Evolutionary conservation across 2,888 invertebrate species (phyloP), one percentile per base, ranked within the genome.

Genomic region (Sabatieria punctata): DNA sequence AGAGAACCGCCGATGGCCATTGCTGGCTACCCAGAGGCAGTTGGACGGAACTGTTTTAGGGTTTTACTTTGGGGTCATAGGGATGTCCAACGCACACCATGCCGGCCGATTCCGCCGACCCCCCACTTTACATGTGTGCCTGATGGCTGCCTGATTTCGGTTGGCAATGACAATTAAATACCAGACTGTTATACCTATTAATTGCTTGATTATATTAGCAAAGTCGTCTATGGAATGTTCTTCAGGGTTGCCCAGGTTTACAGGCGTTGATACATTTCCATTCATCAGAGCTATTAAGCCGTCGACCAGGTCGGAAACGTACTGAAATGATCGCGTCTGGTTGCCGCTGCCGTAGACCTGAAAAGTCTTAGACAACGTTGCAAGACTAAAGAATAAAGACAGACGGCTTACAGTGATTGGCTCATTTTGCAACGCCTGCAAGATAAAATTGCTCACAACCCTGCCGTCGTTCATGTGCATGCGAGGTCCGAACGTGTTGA

Each of bases 391-490:
- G n/a, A n/a, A n/a, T n/a, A n/a, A n/a, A n/a, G n/a, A n/a, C n/a
- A n/a, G n/a, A 15, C 8, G 3, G 19, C 39, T 73, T 69, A 89
- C 86, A 2, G 93, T 93, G 46, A 99, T 86, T 2, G 85, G 82
- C 63, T 91, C 78, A 65, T 86, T 85, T 64, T 89, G 84, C 48
- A 99, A 70, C 0, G 93, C 88, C 70, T 99, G 95, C 54, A 95
- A 75, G 54, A 97, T 85, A 62, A 99, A 97, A 72, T 99, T 99
- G 15, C 93, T 93, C 1, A 97, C 95, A 1, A 97, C 93, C 35
- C 97, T 75, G 1, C 97, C 97, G 68, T 97, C 97, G 53, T 91
- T 86, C 76, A 88, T 86, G 63, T 93, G 93, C 97, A 97, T 97
- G 57, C 97, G 72, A 1, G 97, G 97, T 0, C 97, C 97, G 64